phyloP scores from a whole-genome alignment of 2,888 invertebrate genomes.

The Himalopsyche kuldschensis region DNA sequence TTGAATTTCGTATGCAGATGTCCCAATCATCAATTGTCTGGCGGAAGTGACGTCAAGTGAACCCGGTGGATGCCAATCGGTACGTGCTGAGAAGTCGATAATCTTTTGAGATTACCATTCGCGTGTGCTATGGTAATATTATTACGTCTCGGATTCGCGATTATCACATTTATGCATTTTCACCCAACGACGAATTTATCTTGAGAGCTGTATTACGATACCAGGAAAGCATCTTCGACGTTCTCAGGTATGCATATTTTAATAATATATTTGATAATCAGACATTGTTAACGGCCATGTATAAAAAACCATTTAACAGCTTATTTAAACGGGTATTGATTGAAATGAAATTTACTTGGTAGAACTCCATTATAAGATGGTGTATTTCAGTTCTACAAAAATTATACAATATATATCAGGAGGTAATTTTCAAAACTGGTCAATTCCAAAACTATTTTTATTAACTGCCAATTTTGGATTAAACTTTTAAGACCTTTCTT shows the following conservation, averaged over 20 bases:
- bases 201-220: neutral
- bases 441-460: no score
- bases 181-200: neutral
- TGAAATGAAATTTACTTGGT: no score
- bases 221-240: neutral
- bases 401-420: no score
- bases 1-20: neutral
- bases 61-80: neutral
- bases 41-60: constrained; percentile 3
- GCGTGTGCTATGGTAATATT: neutral
- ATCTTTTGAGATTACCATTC: neutral
- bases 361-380: no score
- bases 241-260: neutral
- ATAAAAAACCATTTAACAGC: no score
- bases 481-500: no score
- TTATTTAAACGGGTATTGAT: no score
- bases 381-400: no score
- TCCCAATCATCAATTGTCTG: neutral
- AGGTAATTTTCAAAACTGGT: no score
- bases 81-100: neutral
- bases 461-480: no score
- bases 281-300: no score
- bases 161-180: neutral
- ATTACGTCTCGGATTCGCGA: neutral
- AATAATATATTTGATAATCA: neutral